A percentile compares a stretch with the other conserved stretches of the same genome.
Evolutionary conservation across 2,113 vertebrate genomes (phyloP).

Genomic region (Hippocampus guttulatus): DNA sequence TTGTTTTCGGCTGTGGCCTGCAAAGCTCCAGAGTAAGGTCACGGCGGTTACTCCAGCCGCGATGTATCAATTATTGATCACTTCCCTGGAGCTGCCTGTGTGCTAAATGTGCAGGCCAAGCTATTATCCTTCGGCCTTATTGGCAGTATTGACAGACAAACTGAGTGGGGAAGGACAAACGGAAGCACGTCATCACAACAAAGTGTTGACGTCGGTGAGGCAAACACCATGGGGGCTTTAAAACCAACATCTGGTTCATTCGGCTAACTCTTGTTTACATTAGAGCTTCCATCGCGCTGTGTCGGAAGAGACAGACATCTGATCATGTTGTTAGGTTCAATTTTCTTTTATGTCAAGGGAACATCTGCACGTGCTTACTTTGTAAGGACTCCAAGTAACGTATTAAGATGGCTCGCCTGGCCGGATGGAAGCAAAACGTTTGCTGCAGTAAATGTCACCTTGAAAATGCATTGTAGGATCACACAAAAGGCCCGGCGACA

Average conservation of each 20-base stretch:
- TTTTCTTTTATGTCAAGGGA: background rate
- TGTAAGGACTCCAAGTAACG: background rate
- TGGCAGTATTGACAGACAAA: constrained; percentile 62
- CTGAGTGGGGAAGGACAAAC: constrained; percentile 62
- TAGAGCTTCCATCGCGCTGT: background rate
- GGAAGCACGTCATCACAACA: constrained; percentile 48
- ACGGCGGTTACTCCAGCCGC: constrained; percentile 47
- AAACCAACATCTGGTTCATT: constrained; percentile 17
- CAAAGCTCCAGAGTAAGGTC: constrained; percentile 50
- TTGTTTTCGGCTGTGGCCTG: constrained; percentile 38
- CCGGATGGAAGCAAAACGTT: constrained; percentile 7
- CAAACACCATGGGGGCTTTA: constrained; percentile 33
- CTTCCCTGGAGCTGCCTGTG: constrained; percentile 57
- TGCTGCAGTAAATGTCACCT: constrained; percentile 27
- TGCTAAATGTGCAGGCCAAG: constrained; percentile 64
- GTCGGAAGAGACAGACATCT: background rate
- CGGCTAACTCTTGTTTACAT: background rate
- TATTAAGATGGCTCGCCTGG: background rate
- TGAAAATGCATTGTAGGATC: constrained; percentile 11
- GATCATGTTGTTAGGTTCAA: background rate
- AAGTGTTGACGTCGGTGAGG: constrained; percentile 42
- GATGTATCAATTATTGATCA: constrained; percentile 66
- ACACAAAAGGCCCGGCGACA: background rate
- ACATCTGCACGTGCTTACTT: background rate
- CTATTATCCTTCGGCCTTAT: constrained; percentile 67